Evolutionary conservation across 2,797 vertebrate genomes (phyloP).

Genomic region (Triplophysa bombifrons): DNA sequence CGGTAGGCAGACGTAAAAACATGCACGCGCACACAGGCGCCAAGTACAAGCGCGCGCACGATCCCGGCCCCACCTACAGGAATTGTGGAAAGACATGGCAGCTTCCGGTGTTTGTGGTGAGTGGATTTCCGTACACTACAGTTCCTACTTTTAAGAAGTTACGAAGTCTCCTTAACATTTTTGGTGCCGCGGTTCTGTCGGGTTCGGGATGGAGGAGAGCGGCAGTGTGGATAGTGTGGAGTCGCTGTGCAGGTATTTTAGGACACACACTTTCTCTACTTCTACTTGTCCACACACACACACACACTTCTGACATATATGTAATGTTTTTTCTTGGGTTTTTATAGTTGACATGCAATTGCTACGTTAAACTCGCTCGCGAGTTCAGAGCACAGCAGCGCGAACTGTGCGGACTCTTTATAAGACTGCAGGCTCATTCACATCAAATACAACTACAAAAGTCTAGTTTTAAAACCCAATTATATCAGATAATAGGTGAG

Average conservation of each 20-base stretch:
- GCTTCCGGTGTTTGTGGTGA: constrained; percentile 71
- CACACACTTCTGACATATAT: constrained; percentile 27
- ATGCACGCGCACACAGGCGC: neutral
- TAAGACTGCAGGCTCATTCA: too few species aligned
- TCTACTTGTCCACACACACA: neutral
- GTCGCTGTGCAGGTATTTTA: constrained; percentile 56
- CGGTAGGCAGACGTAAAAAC: neutral
- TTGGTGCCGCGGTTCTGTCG: neutral
- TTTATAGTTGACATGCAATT: neutral
- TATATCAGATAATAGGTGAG: too few species aligned
- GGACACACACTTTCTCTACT: neutral
- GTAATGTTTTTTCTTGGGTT: neutral
- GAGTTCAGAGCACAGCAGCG: neutral
- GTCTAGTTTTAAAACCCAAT: too few species aligned
- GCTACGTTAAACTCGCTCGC: neutral
- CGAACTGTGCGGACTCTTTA: neutral
- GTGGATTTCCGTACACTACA: constrained; percentile 34
- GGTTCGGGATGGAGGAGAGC: constrained; percentile 73
- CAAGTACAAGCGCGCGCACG: neutral
- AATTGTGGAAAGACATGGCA: constrained; percentile 78
- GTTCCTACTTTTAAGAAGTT: neutral
- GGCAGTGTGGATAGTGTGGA: constrained; percentile 73
- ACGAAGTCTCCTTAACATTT: neutral
- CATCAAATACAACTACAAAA: too few species aligned
- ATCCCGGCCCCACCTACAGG: constrained; percentile 28